These are phyloP conservation scores for Pipistrellus pygmaeus DNA, from an alignment of 2,797 vertebrate genomes.

Conservation along the genomic window DNA sequence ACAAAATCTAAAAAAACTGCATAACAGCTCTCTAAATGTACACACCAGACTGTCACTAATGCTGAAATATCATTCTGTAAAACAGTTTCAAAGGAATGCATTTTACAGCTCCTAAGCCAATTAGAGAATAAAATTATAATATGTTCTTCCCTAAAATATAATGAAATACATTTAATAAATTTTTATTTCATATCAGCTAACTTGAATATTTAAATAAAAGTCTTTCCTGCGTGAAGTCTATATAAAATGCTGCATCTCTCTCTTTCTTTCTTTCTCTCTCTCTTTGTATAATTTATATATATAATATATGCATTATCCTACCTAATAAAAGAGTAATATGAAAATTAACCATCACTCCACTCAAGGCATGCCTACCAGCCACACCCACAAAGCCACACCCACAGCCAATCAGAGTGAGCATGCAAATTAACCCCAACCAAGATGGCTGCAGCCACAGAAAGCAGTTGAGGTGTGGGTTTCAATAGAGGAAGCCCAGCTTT, in stretches of 20 bases:
- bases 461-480: no score
- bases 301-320: neutral
- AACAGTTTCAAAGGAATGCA: neutral
- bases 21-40: neutral
- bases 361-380: no score
- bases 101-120: neutral
- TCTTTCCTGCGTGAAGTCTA: neutral
- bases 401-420: no score
- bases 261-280: no score
- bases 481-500: no score
- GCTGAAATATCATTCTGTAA: neutral
- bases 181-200: neutral
- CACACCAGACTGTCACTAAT: neutral
- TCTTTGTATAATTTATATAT: neutral
- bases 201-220: neutral
- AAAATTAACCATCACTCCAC: no score
- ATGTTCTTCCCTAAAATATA: neutral
- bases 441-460: no score
- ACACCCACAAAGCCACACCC: no score
- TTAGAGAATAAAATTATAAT: neutral
- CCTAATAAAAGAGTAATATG: no score
- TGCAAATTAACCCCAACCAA: no score
- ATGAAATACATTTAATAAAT: neutral
- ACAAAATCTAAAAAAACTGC: neutral
- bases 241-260: neutral